Evolutionary conservation across 1,140 invertebrate species (phyloP), one percentile per base, ranked within the genome.

Genomic region (Diplogasteroides magnus): DNA sequence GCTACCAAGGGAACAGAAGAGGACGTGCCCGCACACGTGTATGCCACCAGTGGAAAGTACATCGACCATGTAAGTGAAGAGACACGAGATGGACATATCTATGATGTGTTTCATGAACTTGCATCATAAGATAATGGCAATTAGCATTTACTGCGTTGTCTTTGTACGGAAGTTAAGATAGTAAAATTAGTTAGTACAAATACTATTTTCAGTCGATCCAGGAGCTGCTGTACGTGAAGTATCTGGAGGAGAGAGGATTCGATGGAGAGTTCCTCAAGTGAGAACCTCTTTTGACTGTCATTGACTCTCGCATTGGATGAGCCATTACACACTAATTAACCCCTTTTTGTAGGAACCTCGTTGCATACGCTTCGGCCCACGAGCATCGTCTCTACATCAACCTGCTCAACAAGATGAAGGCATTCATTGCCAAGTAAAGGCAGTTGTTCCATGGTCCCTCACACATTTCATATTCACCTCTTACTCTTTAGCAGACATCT

Each of bases 201-300:
- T n/a, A n/a, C 27, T 57, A 14, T 32, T 74, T 77, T 67, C 63
- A 82, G 78, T 64, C 66, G 37, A 72, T 82, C 55, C 80, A 82
- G 63, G 80, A 82, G 37, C 72, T 83, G 26, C 70, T 82, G 11
- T 82, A 83, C 55, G 75, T 83, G 13, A 69, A 72, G n/a, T 82
- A 80, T 66, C 64, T 82, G 61, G 80, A 83, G 61, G 80, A 82
- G 55, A 79, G 80, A 55, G 80, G 80, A 26, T 74, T 82, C 57
- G 74, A 69, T 32, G 60, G 71, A 26, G 67, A 81, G 19, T 82
- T 82, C 70, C 82, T 79, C 74, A 71, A 74, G 31, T 59, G 77
- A 48, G 57, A 80, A n/a, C 68, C 6, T 48, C 37, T 11, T 11
- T 48, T 48, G 19, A 48, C 6, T 48, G 19, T 48, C 19, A 19